A percentile compares a stretch with the other conserved stretches of the same genome.
These are phyloP conservation scores for Apistogramma diplotaenia DNA, from an alignment of 2,113 vertebrate species.

Conservation along the genomic window DNA sequence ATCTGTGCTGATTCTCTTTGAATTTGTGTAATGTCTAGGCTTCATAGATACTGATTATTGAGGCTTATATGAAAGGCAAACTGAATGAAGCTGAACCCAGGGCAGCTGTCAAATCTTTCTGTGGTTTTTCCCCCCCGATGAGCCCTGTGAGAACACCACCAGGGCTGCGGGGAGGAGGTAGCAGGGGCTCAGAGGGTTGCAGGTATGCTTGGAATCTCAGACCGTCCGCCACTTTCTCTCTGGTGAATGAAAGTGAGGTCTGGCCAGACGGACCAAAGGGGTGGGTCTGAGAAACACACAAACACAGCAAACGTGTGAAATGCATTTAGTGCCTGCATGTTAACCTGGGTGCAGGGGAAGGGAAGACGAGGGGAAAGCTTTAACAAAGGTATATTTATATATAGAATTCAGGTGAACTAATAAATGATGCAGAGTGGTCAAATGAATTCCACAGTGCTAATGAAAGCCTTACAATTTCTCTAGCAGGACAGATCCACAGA, in stretches of 20 bases:
- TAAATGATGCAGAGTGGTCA: not conserved
- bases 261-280: slow-evolving; percentile 46
- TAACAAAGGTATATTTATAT: not conserved
- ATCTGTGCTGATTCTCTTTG: not conserved
- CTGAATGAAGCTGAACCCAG: not conserved
- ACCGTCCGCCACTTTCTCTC: slow-evolving; percentile 61
- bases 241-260: slow-evolving; percentile 57
- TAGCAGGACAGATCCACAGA: not conserved
- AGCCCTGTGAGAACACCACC: slow-evolving; percentile 59
- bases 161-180: slow-evolving; percentile 59
- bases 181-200: slow-evolving; percentile 22
- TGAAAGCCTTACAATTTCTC: slow-evolving; percentile 7
- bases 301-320: slow-evolving; percentile 39
- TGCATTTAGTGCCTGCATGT: slow-evolving; percentile 42
- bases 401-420: not conserved
- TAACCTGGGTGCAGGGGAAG: slow-evolving; percentile 1
- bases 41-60: not conserved
- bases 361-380: not conserved
- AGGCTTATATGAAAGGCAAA: not conserved
- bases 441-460: not conserved
- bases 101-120: slow-evolving; percentile 18
- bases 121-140: slow-evolving; percentile 45
- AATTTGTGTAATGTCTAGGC: no score
- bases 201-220: slow-evolving; percentile 74
- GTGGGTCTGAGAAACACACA: slow-evolving; percentile 23